A percentile compares a stretch with the other conserved stretches of the same genome.
Conservation (phyloP, 2,888 invertebrate genomes). For the Dioctria linearis region DNA sequence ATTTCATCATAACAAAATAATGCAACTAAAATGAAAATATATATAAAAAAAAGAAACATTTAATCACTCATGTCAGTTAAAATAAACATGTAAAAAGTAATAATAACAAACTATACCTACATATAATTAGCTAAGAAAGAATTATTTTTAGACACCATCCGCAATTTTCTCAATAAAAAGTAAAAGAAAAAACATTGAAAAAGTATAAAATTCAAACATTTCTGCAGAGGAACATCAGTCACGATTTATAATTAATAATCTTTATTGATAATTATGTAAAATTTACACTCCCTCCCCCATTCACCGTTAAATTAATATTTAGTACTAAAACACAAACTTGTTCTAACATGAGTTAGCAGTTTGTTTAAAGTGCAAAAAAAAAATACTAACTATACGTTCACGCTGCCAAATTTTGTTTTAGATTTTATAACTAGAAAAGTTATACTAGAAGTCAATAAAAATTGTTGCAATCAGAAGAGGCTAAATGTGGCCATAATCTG, state of each 20-base stretch:
- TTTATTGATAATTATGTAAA: neutral
- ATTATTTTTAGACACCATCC: slow-evolving; percentile 39
- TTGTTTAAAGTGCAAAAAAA: too few species aligned
- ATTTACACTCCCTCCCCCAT: neutral
- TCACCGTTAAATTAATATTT: neutral
- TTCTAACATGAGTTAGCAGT: too few species aligned
- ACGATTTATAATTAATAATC: slow-evolving; percentile 5
- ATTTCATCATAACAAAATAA: slow-evolving; percentile 27
- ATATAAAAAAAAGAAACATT: slow-evolving; percentile 17
- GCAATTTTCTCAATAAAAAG: slow-evolving; percentile 23
- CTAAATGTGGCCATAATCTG: too few species aligned
- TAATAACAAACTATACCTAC: slow-evolving; percentile 17
- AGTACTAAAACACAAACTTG: too few species aligned
- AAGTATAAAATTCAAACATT: too few species aligned
- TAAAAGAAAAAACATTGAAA: too few species aligned
- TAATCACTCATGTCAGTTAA: slow-evolving; percentile 32
- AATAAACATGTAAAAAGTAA: slow-evolving; percentile 38
- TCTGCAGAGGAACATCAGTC: slow-evolving; percentile 7
- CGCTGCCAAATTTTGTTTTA: too few species aligned
- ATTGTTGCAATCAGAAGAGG: too few species aligned
- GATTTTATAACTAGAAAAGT: too few species aligned
- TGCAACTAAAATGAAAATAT: slow-evolving; percentile 14
- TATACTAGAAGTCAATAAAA: too few species aligned
- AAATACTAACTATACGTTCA: too few species aligned
- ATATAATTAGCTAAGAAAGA: slow-evolving; percentile 36